Base-by-base conservation (phyloP, 2,888 invertebrate genomes). In the Drosophila phalerata region DNA sequence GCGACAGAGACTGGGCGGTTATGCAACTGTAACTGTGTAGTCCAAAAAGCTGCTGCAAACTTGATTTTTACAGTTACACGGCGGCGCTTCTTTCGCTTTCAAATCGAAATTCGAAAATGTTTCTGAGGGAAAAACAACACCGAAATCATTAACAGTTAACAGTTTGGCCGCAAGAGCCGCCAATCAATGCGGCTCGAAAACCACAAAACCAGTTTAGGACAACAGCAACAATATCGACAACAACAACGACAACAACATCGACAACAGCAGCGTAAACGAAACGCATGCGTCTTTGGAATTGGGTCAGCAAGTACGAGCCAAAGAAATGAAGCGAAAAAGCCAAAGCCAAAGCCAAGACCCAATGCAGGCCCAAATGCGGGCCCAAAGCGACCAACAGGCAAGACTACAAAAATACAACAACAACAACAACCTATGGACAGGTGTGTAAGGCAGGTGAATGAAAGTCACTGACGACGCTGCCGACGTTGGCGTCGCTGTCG, bases 91-190 rank as follows among this genome's bases (percentile, higher is more conserved):
- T 86, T 86, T 81, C 74, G 77, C 87, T 84, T 86, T 84, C 82
- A 82, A 86, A 84, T 86, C 84, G 81, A 84, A 83, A 69, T 73
- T 73, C 79, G 68, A 82, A 83, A 81, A 66, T 78, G 58, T 86
- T 79, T 81, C 73, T 62, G 61, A 66, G 53, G 60, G 75, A 69
- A 77, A 81, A 81, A 70, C 73, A 80, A 61, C 71, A 63, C 65
- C 51, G 77, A 85, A 84, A 84, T 84, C 84, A 86, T 84, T 84
- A 86, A 84, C 87, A 86, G 87, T 84, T 86, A 84, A 85, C 79
- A 72, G 81, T 79, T 57, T 76, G 67, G 76, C 77, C 56, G 55
- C 69, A 60, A 69, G 42, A 70, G 77, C 65, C 67, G 79, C 78
- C 80, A 81, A 83, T 83, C 81, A 79, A 73, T 69, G 74, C 57